These are phyloP conservation scores for Mamestra brassicae DNA, from an alignment of 2,888 invertebrate genomes.

Conservation along the genomic window DNA sequence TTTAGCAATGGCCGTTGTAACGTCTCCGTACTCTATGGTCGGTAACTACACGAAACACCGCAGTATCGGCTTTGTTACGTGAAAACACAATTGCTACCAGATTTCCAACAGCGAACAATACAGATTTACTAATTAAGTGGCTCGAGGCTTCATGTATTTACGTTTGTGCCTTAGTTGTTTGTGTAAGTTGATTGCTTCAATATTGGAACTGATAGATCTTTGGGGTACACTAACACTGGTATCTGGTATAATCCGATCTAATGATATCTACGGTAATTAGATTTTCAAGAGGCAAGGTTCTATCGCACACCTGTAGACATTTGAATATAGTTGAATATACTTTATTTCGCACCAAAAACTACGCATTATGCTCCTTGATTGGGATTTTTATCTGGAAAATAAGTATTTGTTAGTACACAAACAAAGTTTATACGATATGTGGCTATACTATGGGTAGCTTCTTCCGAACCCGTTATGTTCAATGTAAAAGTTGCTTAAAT, in stretches of 20 bases:
- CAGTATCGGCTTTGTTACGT: slow-evolving; percentile 35
- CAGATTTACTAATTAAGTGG: slow-evolving; percentile 53
- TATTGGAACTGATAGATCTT: slow-evolving; percentile 24
- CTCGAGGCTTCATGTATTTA: slow-evolving; percentile 43
- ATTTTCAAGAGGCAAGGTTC: not conserved
- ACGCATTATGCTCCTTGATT: no score
- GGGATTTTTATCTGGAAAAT: no score
- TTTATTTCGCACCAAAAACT: no score
- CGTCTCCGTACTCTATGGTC: not conserved
- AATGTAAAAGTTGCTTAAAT: not conserved
- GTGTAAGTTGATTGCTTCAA: slow-evolving; percentile 29
- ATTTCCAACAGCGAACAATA: slow-evolving; percentile 43
- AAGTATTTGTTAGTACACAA: no score
- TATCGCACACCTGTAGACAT: not conserved
- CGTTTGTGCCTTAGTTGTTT: slow-evolving; percentile 31
- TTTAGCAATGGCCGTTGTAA: not conserved
- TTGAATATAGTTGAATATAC: no score
- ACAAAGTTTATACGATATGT: no score
- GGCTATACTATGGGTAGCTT: no score
- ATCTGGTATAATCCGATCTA: slow-evolving; percentile 8
- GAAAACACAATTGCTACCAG: slow-evolving; percentile 45
- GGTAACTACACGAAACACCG: slow-evolving; percentile 17
- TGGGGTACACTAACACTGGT: not conserved
- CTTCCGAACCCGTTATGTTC: not conserved
- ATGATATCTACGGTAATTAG: not conserved